Evolutionary conservation across 2,113 vertebrate genomes (phyloP).

Genomic region (Hippolais icterina): DNA sequence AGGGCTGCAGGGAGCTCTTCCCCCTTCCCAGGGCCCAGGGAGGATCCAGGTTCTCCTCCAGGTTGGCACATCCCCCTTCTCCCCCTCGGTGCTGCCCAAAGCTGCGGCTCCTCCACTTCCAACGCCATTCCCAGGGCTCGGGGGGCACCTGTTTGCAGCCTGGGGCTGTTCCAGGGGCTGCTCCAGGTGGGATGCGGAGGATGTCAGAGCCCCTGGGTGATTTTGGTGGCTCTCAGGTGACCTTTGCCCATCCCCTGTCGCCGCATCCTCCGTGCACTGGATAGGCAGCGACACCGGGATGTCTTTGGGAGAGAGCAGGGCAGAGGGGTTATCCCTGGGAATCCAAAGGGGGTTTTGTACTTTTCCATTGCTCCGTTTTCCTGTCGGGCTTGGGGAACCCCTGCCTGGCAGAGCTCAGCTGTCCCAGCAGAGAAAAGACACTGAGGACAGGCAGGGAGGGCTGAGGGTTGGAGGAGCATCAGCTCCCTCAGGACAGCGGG

Average conservation of each 20-base stretch:
- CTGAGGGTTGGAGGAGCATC: background rate
- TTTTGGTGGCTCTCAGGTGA: rapidly evolving
- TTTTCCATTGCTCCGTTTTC: rapidly evolving
- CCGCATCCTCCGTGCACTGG: constrained; percentile 2
- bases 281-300: background rate
- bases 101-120: rapidly evolving
- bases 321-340: background rate
- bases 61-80: background rate
- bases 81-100: rapidly evolving
- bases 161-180: background rate
- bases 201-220: rapidly evolving
- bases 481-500: rapidly evolving
- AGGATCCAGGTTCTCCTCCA: background rate
- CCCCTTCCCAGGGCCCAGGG: background rate
- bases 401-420: background rate
- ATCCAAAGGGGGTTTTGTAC: rapidly evolving
- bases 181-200: rapidly evolving
- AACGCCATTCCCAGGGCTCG: rapidly evolving
- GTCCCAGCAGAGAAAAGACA: background rate
- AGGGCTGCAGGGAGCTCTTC: background rate
- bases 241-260: background rate
- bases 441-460: background rate
- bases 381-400: rapidly evolving
- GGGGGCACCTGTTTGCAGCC: rapidly evolving
- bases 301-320: background rate